Conservation (phyloP, 2,113 vertebrate species). For the Athene noctua region DNA sequence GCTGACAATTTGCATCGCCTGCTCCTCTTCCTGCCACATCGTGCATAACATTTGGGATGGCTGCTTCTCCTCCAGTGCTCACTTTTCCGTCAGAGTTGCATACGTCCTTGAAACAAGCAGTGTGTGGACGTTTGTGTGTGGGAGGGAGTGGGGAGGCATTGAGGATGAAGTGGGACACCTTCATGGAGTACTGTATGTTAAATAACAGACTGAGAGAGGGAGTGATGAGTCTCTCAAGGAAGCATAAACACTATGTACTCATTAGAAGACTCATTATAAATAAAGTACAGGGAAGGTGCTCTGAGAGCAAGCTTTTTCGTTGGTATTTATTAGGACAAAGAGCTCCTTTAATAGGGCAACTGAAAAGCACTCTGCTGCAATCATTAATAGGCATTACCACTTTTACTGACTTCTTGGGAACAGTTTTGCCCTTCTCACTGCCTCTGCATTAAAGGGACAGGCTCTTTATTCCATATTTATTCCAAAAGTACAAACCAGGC, state of each 20-base stretch:
- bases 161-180: constrained; percentile 53
- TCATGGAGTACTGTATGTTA: constrained; percentile 63
- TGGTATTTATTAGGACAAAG: constrained; percentile 79
- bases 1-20: neutral
- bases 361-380: constrained; percentile 71
- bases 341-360: constrained; percentile 75
- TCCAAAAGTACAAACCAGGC: constrained; percentile 21
- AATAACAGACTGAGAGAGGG: constrained; percentile 74
- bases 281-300: constrained; percentile 78
- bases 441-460: constrained; percentile 61
- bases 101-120: constrained; percentile 48
- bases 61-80: neutral
- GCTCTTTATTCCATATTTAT: constrained; percentile 8
- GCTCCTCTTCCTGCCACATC: neutral
- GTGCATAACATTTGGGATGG: neutral
- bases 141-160: neutral
- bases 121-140: neutral
- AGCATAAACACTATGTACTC: constrained; percentile 75
- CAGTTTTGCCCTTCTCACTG: constrained; percentile 72
- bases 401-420: constrained; percentile 76
- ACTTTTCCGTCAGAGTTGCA: constrained; percentile 3
- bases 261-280: constrained; percentile 82
- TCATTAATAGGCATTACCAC: constrained; percentile 73
- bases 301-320: constrained; percentile 72
- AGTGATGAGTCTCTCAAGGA: constrained; percentile 80